Base-by-base conservation (phyloP, 2,797 vertebrate genomes). In the Petrocephalus sullivani region DNA sequence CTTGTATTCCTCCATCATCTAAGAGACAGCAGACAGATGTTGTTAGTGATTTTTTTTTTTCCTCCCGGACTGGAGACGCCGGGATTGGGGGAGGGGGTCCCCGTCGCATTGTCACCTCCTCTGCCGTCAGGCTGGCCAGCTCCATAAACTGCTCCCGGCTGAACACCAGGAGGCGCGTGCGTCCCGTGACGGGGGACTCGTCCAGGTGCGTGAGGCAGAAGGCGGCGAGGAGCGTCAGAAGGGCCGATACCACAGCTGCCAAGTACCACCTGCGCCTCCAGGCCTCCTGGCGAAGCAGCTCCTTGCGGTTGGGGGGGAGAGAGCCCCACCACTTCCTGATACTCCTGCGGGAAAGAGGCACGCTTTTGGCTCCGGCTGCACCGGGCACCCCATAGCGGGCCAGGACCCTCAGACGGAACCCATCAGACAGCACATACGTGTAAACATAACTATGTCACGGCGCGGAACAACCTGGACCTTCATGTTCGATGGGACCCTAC, bases 311-410 rank as follows among this genome's bases (percentile, higher is more conserved):
- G 86, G 94, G 92, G 21, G 98, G 98, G 87, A 99, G 96, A 8
- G 95, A 92, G 71, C 88, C 92, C 98, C 98, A 99, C 98, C 98
- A 99, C 85, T 97, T 98, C 91, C 98, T 97, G 91, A 99, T 93
- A 91, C 97, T 97, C 95, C 98, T 99, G 93, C 6, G 92, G 51
- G 6, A 16, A 60, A 4, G 21, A 3, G 82, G 21, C 88, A 16
- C 21, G 14, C 64, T 41, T 83, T 54, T 0, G 21, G 51, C 49
- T 83, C 21, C 81, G 8, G 12, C n/a, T 64, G 61, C 21, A 64
- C n/a, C 61, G n/a, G 10, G 14, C 14, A n/a, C n/a, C 0, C 8
- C 75, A 81, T 49, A 19, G 41, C 28, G 37, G 19, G 10, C 64
- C 10, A 28, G 4, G 28, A 67, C 12, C 64, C 28, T 67, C 64